Evolutionary conservation across 2,888 invertebrate species (phyloP).

Genomic region (Lissonota sp.): DNA sequence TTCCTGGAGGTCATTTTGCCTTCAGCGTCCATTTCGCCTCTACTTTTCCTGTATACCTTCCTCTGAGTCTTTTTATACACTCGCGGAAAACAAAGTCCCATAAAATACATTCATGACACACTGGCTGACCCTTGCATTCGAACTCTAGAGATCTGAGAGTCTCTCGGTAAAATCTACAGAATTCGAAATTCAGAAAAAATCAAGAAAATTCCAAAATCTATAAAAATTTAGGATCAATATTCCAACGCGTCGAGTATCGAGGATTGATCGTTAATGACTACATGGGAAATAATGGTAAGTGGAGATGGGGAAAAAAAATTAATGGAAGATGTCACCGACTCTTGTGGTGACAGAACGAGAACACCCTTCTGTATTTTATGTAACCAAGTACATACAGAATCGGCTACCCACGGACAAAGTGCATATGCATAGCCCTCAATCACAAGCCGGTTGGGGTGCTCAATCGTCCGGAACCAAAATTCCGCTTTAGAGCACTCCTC

Average conservation of each 20-base stretch:
- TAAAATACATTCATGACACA: slow-evolving; percentile 65
- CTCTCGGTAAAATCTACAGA: no score
- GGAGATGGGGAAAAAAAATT: neutral
- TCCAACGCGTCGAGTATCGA: no score
- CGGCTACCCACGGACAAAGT: neutral
- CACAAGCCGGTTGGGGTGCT: slow-evolving; percentile 51
- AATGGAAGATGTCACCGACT: neutral
- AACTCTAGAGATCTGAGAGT: slow-evolving; percentile 31
- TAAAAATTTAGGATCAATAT: no score
- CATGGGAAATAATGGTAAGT: no score
- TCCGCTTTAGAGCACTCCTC: slow-evolving; percentile 60
- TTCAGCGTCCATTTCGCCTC: no score
- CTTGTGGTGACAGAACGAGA: neutral
- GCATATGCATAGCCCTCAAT: neutral
- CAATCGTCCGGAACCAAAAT: slow-evolving; percentile 77
- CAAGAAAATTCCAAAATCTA: neutral
- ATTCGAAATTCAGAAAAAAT: no score
- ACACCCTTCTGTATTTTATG: neutral
- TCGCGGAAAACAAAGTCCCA: slow-evolving; percentile 17
- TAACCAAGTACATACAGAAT: neutral
- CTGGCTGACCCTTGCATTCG: slow-evolving; percentile 57
- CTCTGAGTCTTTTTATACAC: neutral
- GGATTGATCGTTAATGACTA: no score
- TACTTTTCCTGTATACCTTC: slow-evolving; percentile 5
- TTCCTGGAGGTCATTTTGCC: no score